Conservation (phyloP, 1,140 invertebrate genomes). For the Zaprionus taronus region DNA sequence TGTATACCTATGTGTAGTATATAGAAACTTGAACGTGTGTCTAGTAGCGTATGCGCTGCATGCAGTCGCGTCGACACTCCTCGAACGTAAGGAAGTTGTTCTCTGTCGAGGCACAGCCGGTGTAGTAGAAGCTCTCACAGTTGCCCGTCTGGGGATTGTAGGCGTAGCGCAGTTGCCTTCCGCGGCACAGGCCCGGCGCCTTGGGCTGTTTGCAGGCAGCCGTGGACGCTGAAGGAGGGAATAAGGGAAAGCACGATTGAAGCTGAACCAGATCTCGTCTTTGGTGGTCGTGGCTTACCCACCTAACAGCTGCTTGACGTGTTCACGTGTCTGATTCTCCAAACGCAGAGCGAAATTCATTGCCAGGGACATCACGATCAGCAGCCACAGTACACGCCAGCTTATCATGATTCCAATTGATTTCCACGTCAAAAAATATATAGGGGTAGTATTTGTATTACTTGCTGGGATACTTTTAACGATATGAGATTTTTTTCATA, state of each 20-base stretch:
- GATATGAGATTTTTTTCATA: not conserved
- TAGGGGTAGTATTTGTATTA: not conserved
- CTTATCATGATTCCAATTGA: constrained; percentile 8
- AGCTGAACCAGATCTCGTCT: no score
- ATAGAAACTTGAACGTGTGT: not conserved
- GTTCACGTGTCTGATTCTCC: constrained; percentile 57
- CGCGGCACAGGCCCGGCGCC: constrained; percentile 68
- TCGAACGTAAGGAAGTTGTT: constrained; percentile 80
- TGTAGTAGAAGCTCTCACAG: constrained; percentile 79
- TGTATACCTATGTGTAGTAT: not conserved
- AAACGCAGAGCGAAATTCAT: constrained; percentile 37
- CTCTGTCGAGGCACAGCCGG: constrained; percentile 67
- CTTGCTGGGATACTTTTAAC: not conserved
- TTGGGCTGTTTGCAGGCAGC: constrained; percentile 70
- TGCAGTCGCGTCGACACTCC: constrained; percentile 79
- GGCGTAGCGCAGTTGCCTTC: constrained; percentile 69
- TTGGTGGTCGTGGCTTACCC: not conserved
- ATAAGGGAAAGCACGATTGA: no score
- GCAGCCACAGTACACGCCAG: constrained; percentile 36
- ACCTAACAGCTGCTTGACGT: constrained; percentile 54
- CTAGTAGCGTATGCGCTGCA: constrained; percentile 67
- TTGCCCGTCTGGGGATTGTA: constrained; percentile 70
- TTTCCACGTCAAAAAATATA: constrained; percentile 31
- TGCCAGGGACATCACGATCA: constrained; percentile 24
- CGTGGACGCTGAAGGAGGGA: constrained; percentile 54